Base-by-base conservation (phyloP, 2,888 invertebrate species). In the Coenonympha glycerion region DNA sequence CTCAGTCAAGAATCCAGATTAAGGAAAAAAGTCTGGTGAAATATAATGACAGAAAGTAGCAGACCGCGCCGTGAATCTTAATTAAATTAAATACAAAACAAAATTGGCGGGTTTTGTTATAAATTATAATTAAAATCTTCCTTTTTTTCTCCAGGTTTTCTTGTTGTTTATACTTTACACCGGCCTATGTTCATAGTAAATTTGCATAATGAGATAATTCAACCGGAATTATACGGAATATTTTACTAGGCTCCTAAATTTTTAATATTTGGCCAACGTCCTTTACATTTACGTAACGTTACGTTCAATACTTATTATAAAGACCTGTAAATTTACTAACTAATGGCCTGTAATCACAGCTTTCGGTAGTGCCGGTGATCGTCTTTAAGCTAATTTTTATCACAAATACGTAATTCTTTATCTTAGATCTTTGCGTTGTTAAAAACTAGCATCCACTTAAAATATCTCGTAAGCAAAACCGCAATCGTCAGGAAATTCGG, bases 61-160 rank as follows among this genome's bases (percentile, higher is more conserved):
- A 24, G 39, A 39, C 24, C 15, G 24, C 9, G 15, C 9, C 39
- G 39, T 39, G 39, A 24, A 24, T 37, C 24, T 15, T 39, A 24
- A 39, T 39, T 39, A 39, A 24, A 39, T 39, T 13, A 39, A 24
- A 39, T 16, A 24, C 39, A 39, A 39, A 39, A 15, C 24, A 24
- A 39, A 24, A 39, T 21, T 39, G 39, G 22, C 22, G 39, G 24
- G 39, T 24, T 24, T 39, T 22, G 15, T 9, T n/a, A n/a, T n/a
- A n/a, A n/a, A n/a, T 39, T 24, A 39, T 39, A 39, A 39, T 39
- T 24, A 24, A 22, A 24, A 39, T 15, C 39, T n/a, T n/a, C n/a
- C n/a, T n/a, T n/a, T n/a, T n/a, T 13, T 22, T 24, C n/a, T n/a
- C 22, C 22, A 24, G 13, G 1, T 13, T 11, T 9, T 24, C 9